Base-by-base conservation (phyloP, 2,888 invertebrate species). In the Diaprepes abbreviatus region DNA sequence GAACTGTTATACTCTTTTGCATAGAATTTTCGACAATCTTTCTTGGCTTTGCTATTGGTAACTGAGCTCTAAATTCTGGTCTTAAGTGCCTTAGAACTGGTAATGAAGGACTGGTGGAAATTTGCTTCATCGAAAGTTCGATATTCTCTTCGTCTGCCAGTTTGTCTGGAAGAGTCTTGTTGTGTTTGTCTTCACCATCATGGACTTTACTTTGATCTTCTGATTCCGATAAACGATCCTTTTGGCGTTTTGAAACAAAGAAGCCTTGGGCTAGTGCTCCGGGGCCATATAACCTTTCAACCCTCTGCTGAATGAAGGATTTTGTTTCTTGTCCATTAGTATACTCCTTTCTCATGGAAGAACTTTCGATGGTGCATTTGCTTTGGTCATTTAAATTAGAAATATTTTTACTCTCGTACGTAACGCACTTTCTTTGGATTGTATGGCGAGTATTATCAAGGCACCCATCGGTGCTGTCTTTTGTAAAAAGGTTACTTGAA, bases 291-390 rank as follows among this genome's bases (percentile, higher is more conserved):
- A 96, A 85, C 58, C 95, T 87, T 79, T 96, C 96, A 0, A 96
- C 95, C 45, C 95, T 88, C 79, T 95, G 95, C 80, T 95, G 93
- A 43, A 96, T 94, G 79, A 95, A 94, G 52, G 95, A 92, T 80
- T 90, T 90, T 79, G 89, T 87, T 14, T 89, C 87, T 76, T 86
- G 76, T 28, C 79, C 78, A 59, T 79, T 81, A n/a, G 77, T 67
- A 57, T 67, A 79, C 62, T 81, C 79, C 65, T 79, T 76, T 28
- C 71, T 76, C 14, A 77, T 73, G 16, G 79, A 73, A 10, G 75
- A 80, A 16, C 81, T 82, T 7, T 74, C 74, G 3, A 73, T 70
- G 58, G 71, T 77, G 70, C 78, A 80, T 36, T 69, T 73, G 28
- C 76, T 75, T 3, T 78, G 79, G 58, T 78, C 66, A 7, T 75